Base-by-base conservation (phyloP, 2,888 invertebrate genomes). In the Acrocyrtus sp. region DNA sequence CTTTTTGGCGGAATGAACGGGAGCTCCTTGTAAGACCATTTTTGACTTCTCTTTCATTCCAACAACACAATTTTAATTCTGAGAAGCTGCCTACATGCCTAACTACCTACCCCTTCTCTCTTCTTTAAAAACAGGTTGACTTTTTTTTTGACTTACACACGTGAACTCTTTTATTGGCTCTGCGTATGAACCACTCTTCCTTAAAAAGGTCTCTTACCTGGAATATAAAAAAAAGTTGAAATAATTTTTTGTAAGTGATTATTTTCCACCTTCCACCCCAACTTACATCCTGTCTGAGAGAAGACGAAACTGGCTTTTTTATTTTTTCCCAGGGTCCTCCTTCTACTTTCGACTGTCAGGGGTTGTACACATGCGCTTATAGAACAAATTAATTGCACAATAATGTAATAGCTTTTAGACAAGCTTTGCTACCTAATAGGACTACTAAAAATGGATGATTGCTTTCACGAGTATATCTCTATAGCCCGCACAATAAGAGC, bases 291-390 rank as follows among this genome's bases (percentile, higher is more conserved):
- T 62, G 62, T 53, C 41, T 21, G 50, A 21, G 45, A 4, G n/a
- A n/a, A 45, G 48, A 48, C 8, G 8, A 54, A 54, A 54, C 54
- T 54, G 17, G 54, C n/a, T 8, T 21, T 56, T 27, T 22, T 58
- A n/a, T 19, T 60, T 24, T 61, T 61, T 61, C 61, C 61, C 61
- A 61, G 61, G 61, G 50, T 61, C 48, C 61, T 50, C 61, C 61
- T 50, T 22, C 10, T 5, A 15, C 22, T 50, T 21, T 50, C 21
- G 34, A 34, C 34, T 34, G 34, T 34, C 24, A 50, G 50, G 12
- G 21, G 6, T 22, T 22, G 10, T 22, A 50, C 19, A 22, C 21
- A 50, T 50, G 4, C 21, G 34, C 15, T 43, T 48, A 15, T 17
- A 15, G 19, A 22, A 61, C 45, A 50, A 50, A 61, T 61, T 61